Evolutionary conservation across 2,888 invertebrate species (phyloP).

Genomic region (Caradrina clavipalpis): DNA sequence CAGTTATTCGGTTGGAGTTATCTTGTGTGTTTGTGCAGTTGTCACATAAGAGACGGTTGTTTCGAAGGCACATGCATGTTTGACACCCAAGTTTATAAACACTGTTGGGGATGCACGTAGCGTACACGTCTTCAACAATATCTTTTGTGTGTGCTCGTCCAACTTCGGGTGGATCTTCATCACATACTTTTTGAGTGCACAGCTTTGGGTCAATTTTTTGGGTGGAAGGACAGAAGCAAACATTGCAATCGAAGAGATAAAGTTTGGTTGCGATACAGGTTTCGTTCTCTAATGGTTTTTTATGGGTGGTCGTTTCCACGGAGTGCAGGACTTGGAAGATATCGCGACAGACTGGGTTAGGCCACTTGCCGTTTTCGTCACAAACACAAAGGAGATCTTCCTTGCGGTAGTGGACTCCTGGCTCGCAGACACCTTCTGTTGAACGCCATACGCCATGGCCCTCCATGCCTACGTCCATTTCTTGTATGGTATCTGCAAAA

Average conservation of each 20-base stretch:
- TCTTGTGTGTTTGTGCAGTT: conserved; percentile 73
- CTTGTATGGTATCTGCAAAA: conserved; percentile 78
- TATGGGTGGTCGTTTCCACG: conserved; percentile 68
- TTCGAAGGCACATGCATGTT: conserved; percentile 86
- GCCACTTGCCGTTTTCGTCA: conserved; percentile 82
- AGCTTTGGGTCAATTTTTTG: conserved; percentile 70
- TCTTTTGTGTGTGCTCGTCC: conserved; percentile 54
- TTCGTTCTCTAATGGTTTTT: conserved; percentile 56
- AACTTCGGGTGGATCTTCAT: background rate
- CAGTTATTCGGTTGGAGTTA: background rate
- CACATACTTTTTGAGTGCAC: conserved; percentile 78
- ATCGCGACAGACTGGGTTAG: conserved; percentile 83
- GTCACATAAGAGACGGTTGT: conserved; percentile 85
- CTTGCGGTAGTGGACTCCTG: conserved; percentile 78
- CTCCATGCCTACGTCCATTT: conserved; percentile 83
- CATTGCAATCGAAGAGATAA: conserved; percentile 81
- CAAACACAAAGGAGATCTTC: conserved; percentile 79
- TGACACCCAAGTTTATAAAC: conserved; percentile 88
- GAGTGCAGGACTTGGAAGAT: conserved; percentile 77
- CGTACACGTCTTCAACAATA: conserved; percentile 74
- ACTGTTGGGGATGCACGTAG: conserved; percentile 78
- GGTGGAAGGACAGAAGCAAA: conserved; percentile 77
- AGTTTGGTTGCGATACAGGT: conserved; percentile 75
- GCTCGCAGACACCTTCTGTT: conserved; percentile 69
- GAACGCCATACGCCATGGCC: conserved; percentile 83